Evolutionary conservation across 2,797 vertebrate genomes (phyloP), one percentile per base, ranked within the genome.

Genomic region (Ctenopoma multispine): DNA sequence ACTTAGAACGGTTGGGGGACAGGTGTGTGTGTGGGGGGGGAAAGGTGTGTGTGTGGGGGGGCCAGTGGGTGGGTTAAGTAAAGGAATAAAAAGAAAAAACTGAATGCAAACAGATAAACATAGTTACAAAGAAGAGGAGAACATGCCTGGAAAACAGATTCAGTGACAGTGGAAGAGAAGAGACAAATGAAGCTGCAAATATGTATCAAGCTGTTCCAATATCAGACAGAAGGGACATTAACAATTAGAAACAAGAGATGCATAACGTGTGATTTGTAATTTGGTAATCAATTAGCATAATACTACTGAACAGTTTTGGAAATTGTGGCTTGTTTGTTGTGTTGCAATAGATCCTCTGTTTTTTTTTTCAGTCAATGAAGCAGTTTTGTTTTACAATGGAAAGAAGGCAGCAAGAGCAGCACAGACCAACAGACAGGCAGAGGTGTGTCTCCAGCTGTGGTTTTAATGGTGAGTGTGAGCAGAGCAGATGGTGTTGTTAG

Each of bases 371-470:
- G 54, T 68, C 69, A 61, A 44, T 63, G 17, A 61, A 80, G 72
- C 55, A 46, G 31, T 69, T 70, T 46, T 24, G 7, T 38, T 64
- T 63, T 59, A 38, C 29, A 2, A 9, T 9, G 23, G 23, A 20
- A 38, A 56, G 51, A 38, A 5, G 36, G 38, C 29, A n/a, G 47
- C 2, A 5, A 47, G 61, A 67, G 46, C 18, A 36, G 68, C 75
- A 10, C 63, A 46, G 46, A 72, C 41, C 61, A n/a, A 21, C 49
- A 71, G 70, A 74, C 68, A 77, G 55, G 49, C 82, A 75, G 85
- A 83, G 87, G 90, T 89, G 75, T 63, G 74, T 83, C 81, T 94
- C 92, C 91, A 93, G 91, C 92, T 93, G 92, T 91, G 91, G 75
- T 90, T 87, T 87, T 91, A 91, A 92, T 91, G 89, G 85, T 69